These are phyloP conservation scores for Helicorthomorpha holstii DNA, from an alignment of 1,140 invertebrate genomes.

Conservation along the genomic window DNA sequence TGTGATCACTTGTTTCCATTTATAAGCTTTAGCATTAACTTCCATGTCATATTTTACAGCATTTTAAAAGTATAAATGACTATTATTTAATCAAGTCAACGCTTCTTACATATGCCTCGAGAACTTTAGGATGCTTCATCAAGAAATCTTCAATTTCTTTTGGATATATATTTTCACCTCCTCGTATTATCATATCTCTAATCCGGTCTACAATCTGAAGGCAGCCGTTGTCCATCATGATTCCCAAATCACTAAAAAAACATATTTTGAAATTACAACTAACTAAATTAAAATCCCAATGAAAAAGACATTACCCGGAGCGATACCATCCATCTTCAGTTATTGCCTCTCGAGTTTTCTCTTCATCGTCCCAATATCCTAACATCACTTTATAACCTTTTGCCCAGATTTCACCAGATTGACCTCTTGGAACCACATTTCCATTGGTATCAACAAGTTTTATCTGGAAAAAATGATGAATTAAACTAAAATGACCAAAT, in stretches of 20 bases:
- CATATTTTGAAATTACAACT: neutral
- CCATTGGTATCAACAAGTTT: conserved; percentile 4
- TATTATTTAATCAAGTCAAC: no score
- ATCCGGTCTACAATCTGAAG: conserved; percentile 59
- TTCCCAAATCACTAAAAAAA: conserved; percentile 49
- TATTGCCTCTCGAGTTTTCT: conserved; percentile 23
- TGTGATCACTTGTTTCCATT: no score
- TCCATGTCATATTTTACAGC: no score
- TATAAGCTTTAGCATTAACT: no score
- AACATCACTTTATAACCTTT: conserved; percentile 25
- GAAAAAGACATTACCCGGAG: conserved; percentile 22
- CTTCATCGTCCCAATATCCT: conserved; percentile 25
- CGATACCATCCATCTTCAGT: conserved; percentile 21
- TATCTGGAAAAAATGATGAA: conserved; percentile 2
- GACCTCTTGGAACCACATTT: conserved; percentile 5
- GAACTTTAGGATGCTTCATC: conserved; percentile 10
- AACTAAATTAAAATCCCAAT: neutral
- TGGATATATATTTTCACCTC: conserved; percentile 82
- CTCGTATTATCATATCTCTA: conserved; percentile 80
- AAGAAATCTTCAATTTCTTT: conserved; percentile 65
- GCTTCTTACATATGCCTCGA: conserved; percentile 5
- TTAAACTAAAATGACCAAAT: neutral
- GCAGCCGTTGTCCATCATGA: conserved; percentile 57
- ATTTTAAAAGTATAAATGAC: no score
- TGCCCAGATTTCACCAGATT: conserved; percentile 6